phyloP scores from a whole-genome alignment of 2,113 vertebrate genomes.

The Prolemur simus region DNA sequence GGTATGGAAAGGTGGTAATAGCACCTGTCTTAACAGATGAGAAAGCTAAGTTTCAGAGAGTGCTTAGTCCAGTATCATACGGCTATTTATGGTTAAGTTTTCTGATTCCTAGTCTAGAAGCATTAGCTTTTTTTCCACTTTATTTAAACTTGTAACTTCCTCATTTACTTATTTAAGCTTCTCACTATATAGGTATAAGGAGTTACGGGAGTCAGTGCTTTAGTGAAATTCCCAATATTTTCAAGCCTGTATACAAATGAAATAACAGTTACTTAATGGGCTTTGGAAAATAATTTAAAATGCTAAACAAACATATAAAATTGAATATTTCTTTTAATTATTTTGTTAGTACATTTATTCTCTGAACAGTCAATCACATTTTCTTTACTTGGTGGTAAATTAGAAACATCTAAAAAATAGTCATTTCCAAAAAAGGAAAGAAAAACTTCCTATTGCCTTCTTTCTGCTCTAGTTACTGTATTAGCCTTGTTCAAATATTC shows the following conservation, averaged over 20 bases:
- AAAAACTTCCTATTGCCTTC: slow-evolving; percentile 24
- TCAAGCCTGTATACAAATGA: slow-evolving; percentile 23
- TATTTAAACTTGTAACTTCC: background rate
- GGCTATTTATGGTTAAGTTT: background rate
- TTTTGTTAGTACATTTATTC: slow-evolving; percentile 37
- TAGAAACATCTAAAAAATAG: slow-evolving; percentile 26
- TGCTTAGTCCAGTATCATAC: background rate
- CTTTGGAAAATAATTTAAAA: slow-evolving; percentile 56
- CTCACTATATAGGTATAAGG: background rate
- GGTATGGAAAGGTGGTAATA: background rate
- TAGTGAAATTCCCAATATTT: background rate
- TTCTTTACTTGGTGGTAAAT: slow-evolving; percentile 51
- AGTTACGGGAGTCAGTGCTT: background rate
- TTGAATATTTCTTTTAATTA: slow-evolving; percentile 33
- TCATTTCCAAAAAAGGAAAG: background rate
- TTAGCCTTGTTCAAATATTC: slow-evolving; percentile 21
- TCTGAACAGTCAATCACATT: slow-evolving; percentile 19
- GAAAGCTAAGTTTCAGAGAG: background rate
- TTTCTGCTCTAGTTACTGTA: background rate
- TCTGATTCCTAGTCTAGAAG: background rate
- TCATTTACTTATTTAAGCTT: background rate
- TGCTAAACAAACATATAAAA: slow-evolving; percentile 19
- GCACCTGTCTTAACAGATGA: background rate
- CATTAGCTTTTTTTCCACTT: background rate
- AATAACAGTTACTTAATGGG: slow-evolving; percentile 11